Evolutionary conservation across 53 echinoderm and acorn worm genomes (phyloP).

Genomic region (Antedon mediterranea): DNA sequence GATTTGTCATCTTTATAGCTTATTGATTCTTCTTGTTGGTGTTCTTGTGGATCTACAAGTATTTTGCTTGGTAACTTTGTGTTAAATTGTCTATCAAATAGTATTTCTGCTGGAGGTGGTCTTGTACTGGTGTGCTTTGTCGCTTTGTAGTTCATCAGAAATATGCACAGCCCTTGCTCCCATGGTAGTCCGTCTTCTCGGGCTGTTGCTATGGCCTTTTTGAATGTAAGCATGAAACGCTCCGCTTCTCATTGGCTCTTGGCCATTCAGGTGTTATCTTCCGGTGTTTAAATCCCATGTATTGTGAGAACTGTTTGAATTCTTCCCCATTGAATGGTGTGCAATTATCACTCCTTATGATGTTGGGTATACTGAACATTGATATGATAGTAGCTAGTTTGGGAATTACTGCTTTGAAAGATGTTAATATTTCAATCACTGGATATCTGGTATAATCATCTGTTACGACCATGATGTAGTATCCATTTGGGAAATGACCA

Average conservation of each 20-base stretch:
- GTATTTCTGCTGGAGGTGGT: slow-evolving; percentile 12
- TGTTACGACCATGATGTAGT: slow-evolving; percentile 20
- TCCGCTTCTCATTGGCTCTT: slow-evolving; percentile 14
- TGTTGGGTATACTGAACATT: slow-evolving; percentile 12
- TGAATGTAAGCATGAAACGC: slow-evolving; percentile 19
- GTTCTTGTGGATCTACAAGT: not conserved
- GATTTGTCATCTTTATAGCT: not conserved
- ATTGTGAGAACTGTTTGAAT: slow-evolving; percentile 10
- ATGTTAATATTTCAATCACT: slow-evolving; percentile 19
- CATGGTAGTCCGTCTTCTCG: slow-evolving; percentile 6
- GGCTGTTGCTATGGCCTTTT: slow-evolving; percentile 10
- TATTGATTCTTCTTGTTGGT: not conserved
- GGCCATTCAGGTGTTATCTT: slow-evolving; percentile 24
- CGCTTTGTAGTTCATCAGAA: slow-evolving; percentile 8
- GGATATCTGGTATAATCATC: slow-evolving; percentile 30
- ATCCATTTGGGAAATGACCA: slow-evolving; percentile 23
- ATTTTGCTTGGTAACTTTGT: not conserved
- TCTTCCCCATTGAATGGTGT: slow-evolving; percentile 23
- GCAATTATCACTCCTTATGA: slow-evolving; percentile 19
- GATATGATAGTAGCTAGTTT: slow-evolving; percentile 19
- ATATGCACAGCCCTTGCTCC: slow-evolving; percentile 13
- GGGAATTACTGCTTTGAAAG: slow-evolving; percentile 28
- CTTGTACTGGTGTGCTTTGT: slow-evolving; percentile 14
- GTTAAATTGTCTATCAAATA: not conserved
- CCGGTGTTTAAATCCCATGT: slow-evolving; percentile 20